Evolutionary conservation across 2,888 invertebrate species (phyloP).

Genomic region (Dorcus hopei): DNA sequence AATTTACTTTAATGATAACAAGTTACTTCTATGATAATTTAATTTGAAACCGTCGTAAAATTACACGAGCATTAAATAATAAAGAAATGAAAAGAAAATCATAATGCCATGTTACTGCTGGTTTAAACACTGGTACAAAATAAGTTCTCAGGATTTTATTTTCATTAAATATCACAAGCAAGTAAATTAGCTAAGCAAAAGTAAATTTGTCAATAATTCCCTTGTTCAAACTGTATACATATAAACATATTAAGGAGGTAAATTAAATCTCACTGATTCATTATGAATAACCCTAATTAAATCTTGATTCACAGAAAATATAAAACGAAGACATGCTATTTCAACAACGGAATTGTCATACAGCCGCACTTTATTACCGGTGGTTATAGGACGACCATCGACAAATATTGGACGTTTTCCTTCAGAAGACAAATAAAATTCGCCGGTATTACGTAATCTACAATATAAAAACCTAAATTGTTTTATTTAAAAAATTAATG

Average conservation of each 20-base stretch:
- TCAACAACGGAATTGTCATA: conserved; percentile 94
- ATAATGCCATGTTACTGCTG: no score
- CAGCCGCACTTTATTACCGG: conserved; percentile 84
- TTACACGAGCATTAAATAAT: no score
- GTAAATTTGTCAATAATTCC: no score
- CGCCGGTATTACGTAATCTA: conserved; percentile 84
- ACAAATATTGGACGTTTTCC: conserved; percentile 93
- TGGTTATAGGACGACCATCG: conserved; percentile 85
- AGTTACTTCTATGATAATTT: no score
- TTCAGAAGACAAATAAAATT: conserved; percentile 92
- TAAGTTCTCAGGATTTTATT: no score
- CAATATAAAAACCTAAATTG: conserved; percentile 17
- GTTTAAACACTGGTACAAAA: no score
- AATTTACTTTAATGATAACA: no score
- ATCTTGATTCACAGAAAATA: conserved; percentile 90
- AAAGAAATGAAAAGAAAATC: no score
- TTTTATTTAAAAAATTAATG: conserved; percentile 1
- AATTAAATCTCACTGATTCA: conserved; percentile 79
- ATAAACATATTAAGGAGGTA: conserved; percentile 45
- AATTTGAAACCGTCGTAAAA: no score
- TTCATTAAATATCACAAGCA: no score
- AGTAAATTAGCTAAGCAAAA: no score
- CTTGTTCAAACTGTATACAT: no score
- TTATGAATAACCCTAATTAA: conserved; percentile 84
- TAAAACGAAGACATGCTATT: conserved; percentile 88